Evolutionary conservation across 1,140 invertebrate genomes (phyloP).

Genomic region (Euwallacea fornicatus): DNA sequence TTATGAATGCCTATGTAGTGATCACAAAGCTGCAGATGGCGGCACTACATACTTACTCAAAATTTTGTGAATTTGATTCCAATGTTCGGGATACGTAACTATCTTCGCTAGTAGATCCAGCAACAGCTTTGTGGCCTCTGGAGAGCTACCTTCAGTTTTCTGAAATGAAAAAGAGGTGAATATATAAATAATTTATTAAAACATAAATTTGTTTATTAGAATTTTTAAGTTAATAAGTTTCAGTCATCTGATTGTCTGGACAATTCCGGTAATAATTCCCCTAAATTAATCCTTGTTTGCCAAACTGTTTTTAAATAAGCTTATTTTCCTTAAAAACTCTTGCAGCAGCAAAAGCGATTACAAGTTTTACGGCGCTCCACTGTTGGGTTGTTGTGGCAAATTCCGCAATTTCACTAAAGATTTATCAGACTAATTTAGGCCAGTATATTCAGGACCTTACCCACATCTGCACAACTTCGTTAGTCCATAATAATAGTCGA

Average conservation of each 20-base stretch:
- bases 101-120: slow-evolving; percentile 50
- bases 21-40: no score
- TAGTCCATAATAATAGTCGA: no score
- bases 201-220: neutral
- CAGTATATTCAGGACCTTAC: neutral
- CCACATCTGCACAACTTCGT: neutral
- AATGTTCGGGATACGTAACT: slow-evolving; percentile 47
- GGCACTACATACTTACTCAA: slow-evolving; percentile 43
- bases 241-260: neutral
- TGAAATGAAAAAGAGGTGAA: neutral
- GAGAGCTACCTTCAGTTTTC: neutral
- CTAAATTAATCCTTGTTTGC: neutral
- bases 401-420: neutral
- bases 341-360: slow-evolving; percentile 1
- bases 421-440: neutral
- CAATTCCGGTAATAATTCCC: neutral
- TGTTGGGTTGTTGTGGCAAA: neutral
- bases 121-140: slow-evolving; percentile 44
- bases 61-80: slow-evolving; percentile 47
- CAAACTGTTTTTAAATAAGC: neutral
- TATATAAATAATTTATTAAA: neutral
- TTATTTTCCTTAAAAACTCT: slow-evolving; percentile 2
- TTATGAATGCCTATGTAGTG: neutral
- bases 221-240: neutral
- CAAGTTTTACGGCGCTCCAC: neutral